Evolutionary conservation across 2,888 invertebrate genomes (phyloP), one percentile per base, ranked within the genome.

Genomic region (Agonopterix subpropinquella): DNA sequence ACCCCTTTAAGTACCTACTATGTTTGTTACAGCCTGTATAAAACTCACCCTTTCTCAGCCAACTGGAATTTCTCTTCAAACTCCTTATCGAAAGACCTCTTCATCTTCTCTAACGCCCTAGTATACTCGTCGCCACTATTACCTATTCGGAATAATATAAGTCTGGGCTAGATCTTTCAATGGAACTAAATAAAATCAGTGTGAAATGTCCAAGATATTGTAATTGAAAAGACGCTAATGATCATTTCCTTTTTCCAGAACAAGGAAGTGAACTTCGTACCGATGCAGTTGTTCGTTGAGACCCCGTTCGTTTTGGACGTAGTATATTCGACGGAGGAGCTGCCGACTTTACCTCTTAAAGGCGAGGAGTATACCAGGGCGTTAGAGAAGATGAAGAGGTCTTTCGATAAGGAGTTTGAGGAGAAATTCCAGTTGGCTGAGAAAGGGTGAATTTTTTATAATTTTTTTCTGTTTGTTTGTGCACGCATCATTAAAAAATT

Each of bases 21-120:
- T n/a, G n/a, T n/a, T n/a, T n/a, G n/a, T n/a, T n/a, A n/a, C n/a
- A n/a, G n/a, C n/a, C n/a, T n/a, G n/a, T n/a, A n/a, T n/a, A 28
- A 5, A 9, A 72, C 77, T 73, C 69, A 93, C 81, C 95, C 95
- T 70, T 95, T 96, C 5, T 90, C 80, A 45, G 87, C 80, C 37
- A 99, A 82, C 42, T 91, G 85, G 73, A 98, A 99, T 4, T 91
- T 92, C 7, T 91, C 80, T 59, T 98, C 95, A 74, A 99, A 99
- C 59, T 93, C 92, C 1, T 90, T 79, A 47, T 94, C 92, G 67
- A 98, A 99, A 0, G 86, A 73, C 2, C 75, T 68, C 50, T 90
- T 90, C 59, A 92, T 92, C 52, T 89, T 83, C 8, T 89, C 77
- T 47, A 98, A 69, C 0, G 90, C 89, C n/a, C 81, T 84, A 0